Percentiles rank a stretch among this genome's conserved stretches.
Evolutionary conservation across 53 echinoderm and acorn worm species (phyloP).

Genomic region (Paracentrotus lividus): DNA sequence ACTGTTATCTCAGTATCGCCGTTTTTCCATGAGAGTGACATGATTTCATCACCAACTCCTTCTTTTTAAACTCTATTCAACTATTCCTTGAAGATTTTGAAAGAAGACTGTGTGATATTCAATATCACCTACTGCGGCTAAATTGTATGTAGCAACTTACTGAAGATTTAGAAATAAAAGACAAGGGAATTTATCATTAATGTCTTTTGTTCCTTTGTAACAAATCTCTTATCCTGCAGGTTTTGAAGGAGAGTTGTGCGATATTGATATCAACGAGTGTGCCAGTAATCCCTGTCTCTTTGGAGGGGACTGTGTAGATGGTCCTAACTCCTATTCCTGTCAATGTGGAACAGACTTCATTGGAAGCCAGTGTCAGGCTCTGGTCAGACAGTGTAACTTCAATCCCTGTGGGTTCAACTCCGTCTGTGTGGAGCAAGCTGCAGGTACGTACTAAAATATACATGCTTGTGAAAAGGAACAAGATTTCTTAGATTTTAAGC

Average conservation of each 20-base stretch:
- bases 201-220: not conserved
- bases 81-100: too few species aligned
- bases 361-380: slow-evolving; percentile 90
- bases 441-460: slow-evolving; percentile 75
- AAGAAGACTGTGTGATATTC: too few species aligned
- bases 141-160: too few species aligned
- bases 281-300: slow-evolving; percentile 93
- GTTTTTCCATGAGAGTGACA: too few species aligned
- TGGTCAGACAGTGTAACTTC: slow-evolving; percentile 94
- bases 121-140: too few species aligned
- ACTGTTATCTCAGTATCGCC: too few species aligned
- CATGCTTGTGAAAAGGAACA: not conserved
- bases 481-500: not conserved
- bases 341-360: slow-evolving; percentile 86
- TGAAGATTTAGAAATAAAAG: not conserved
- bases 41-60: too few species aligned
- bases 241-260: slow-evolving; percentile 86
- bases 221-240: slow-evolving; percentile 61
- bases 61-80: too few species aligned
- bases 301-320: slow-evolving; percentile 90
- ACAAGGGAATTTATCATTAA: not conserved
- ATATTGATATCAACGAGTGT: slow-evolving; percentile 89
- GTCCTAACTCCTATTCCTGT: slow-evolving; percentile 85
- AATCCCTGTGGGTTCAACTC: slow-evolving; percentile 94
- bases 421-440: slow-evolving; percentile 90